Conservation (phyloP, 2,888 invertebrate genomes). For the Podabrus alpinus region DNA sequence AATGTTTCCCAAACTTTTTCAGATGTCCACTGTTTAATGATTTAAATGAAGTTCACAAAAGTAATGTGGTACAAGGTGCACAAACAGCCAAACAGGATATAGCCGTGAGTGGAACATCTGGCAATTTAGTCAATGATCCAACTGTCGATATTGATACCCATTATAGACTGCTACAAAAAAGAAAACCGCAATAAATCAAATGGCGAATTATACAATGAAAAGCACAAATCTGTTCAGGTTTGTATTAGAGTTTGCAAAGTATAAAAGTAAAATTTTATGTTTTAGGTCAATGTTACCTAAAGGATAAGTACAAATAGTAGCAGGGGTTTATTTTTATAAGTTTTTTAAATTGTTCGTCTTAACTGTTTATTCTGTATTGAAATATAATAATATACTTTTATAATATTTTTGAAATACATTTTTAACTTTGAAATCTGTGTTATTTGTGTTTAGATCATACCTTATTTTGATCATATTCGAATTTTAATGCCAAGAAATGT, state of each 20-base stretch:
- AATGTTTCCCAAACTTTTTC: no score
- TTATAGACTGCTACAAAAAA: neutral
- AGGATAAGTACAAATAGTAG: neutral
- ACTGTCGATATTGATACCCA: constrained; percentile 13
- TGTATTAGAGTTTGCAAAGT: neutral
- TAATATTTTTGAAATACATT: no score
- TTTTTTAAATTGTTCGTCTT: no score
- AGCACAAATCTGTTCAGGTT: neutral
- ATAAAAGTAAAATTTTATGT: neutral
- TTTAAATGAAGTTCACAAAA: constrained; percentile 40
- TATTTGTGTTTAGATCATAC: no score
- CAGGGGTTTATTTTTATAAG: no score
- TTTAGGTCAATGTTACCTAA: neutral
- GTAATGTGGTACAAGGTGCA: constrained; percentile 42
- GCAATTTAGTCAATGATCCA: constrained; percentile 48
- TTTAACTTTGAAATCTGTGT: no score
- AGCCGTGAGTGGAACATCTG: constrained; percentile 38
- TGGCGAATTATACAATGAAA: neutral
- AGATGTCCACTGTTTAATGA: constrained; percentile 48
- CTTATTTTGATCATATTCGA: no score
- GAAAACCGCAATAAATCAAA: neutral
- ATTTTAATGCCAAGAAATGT: no score
- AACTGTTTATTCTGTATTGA: no score
- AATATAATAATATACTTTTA: no score
- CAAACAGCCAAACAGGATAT: constrained; percentile 46